Conservation (phyloP, 2,113 vertebrate species). For the Oreocharis arfaki region DNA sequence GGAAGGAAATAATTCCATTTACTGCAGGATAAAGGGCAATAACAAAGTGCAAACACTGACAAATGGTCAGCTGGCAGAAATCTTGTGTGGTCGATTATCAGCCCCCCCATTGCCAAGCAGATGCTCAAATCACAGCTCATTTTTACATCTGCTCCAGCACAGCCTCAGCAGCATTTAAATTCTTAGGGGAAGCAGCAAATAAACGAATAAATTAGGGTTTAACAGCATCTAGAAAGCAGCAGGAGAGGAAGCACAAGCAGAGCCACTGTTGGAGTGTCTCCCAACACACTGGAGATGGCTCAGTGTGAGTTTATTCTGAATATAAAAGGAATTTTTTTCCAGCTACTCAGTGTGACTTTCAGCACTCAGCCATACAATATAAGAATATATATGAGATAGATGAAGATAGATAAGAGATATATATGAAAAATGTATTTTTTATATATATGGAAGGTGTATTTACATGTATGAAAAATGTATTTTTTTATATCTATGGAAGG, state of each 20-base stretch:
- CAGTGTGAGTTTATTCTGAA: background rate
- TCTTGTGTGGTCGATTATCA: slow-evolving; percentile 23
- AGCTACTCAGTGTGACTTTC: background rate
- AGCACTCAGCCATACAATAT: background rate
- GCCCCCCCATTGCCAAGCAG: slow-evolving; percentile 16
- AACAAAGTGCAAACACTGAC: background rate
- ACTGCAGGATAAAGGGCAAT: background rate
- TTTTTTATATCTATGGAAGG: background rate
- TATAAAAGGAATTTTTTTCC: background rate
- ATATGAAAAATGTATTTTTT: background rate
- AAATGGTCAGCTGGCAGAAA: slow-evolving; percentile 40
- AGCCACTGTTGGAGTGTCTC: background rate
- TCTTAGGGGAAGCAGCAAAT: background rate
- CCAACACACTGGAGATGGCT: background rate
- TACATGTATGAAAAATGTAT: no score
- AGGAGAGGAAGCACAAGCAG: background rate
- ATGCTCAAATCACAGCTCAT: slow-evolving; percentile 18
- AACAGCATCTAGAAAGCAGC: background rate
- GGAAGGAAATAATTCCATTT: slow-evolving; percentile 7
- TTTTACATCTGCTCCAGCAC: background rate
- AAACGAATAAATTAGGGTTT: background rate
- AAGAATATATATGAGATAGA: background rate
- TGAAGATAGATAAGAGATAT: background rate
- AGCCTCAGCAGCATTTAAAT: background rate
- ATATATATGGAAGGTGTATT: background rate